phyloP scores from a whole-genome alignment of 2,888 invertebrate species.

The Tryphoninae sp. region DNA sequence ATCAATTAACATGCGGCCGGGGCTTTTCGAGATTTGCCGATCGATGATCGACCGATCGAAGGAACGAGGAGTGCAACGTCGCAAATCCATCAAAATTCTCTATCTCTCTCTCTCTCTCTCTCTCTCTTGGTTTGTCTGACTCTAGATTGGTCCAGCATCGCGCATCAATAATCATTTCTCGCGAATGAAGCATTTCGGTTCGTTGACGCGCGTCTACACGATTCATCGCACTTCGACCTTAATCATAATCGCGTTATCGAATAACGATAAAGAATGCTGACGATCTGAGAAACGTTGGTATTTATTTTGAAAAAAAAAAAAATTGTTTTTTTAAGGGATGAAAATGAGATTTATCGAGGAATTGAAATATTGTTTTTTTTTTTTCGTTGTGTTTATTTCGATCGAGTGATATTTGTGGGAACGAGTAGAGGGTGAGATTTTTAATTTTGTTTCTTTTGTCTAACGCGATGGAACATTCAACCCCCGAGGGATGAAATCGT shows the following conservation, averaged over 20 bases:
- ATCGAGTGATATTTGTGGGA: too few relatives aligned
- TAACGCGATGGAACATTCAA: background rate
- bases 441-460: background rate
- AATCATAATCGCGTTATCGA: background rate
- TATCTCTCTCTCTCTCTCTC: too few relatives aligned
- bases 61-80: too few relatives aligned
- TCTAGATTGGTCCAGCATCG: conserved; percentile 6
- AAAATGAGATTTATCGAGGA: too few relatives aligned
- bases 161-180: conserved; percentile 26
- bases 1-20: conserved; percentile 39
- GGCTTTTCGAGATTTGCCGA: conserved; percentile 27
- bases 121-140: background rate
- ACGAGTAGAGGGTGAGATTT: too few relatives aligned
- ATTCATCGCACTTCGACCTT: background rate
- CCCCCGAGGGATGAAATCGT: conserved; percentile 4
- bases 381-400: too few relatives aligned
- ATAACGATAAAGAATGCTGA: background rate
- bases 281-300: background rate
- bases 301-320: too few relatives aligned
- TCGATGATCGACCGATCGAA: conserved; percentile 32
- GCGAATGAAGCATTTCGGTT: conserved; percentile 27
- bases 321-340: too few relatives aligned
- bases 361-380: too few relatives aligned
- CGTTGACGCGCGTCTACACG: conserved; percentile 13
- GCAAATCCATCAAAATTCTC: too few relatives aligned